A percentile compares a stretch with the other conserved stretches of the same genome.
Evolutionary conservation across 35 echinoderm and acorn worm species (phyloP).

Genomic region (Ophiothrix spiculata): DNA sequence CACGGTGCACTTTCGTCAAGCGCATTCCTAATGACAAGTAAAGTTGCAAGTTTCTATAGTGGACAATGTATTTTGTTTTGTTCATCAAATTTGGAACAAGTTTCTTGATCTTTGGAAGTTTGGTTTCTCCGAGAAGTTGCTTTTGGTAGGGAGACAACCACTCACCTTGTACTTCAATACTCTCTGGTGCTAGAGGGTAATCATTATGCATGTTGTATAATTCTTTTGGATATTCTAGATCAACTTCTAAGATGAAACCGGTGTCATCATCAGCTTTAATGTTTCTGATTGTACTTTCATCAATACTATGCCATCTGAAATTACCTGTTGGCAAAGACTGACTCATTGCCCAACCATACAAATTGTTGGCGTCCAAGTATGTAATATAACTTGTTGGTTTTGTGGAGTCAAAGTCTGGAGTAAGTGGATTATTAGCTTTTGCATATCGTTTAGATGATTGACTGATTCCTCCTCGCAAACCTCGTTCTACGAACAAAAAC

Average conservation of each 20-base stretch:
- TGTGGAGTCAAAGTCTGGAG: background rate
- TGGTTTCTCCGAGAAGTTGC: too few relatives aligned
- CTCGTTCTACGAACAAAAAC: background rate
- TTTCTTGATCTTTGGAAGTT: too few relatives aligned
- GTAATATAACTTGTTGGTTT: background rate
- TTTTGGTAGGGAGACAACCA: too few relatives aligned
- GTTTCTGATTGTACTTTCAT: background rate
- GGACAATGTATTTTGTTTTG: conserved; percentile 11
- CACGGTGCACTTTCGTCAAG: conserved; percentile 6
- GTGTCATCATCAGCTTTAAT: too few relatives aligned
- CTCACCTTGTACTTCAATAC: background rate
- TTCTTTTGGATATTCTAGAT: background rate
- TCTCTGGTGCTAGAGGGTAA: conserved; percentile 2
- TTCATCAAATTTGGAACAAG: background rate
- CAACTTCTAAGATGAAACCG: background rate
- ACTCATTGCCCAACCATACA: conserved; percentile 30
- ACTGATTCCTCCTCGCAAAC: background rate
- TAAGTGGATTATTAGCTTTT: conserved; percentile 3
- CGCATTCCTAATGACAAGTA: background rate
- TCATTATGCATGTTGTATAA: background rate
- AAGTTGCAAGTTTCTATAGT: background rate
- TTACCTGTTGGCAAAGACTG: background rate
- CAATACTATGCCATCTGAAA: background rate
- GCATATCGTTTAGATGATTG: background rate
- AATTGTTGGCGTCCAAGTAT: conserved; percentile 27